phyloP scores from a whole-genome alignment of 2,888 invertebrate genomes.

The Electrophaes corylata region DNA sequence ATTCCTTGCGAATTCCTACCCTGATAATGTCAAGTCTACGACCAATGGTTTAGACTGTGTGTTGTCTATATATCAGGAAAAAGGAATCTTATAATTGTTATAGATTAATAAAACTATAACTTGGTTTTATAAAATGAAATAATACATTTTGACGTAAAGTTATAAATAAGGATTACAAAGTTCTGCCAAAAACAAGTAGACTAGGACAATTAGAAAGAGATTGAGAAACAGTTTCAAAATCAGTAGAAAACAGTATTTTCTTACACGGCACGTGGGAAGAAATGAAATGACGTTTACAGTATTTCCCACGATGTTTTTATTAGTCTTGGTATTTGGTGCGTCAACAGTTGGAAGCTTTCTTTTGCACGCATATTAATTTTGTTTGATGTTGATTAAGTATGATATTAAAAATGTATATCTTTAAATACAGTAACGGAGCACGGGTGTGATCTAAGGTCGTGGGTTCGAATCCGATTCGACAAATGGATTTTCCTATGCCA shows the following conservation, averaged over 20 bases:
- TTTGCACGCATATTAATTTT: constrained; percentile 15
- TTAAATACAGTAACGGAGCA: too few relatives aligned
- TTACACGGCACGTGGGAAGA: constrained; percentile 44
- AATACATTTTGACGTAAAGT: not conserved
- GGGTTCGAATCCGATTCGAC: too few relatives aligned
- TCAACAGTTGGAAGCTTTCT: constrained; percentile 39
- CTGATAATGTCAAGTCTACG: too few relatives aligned
- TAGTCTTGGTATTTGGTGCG: constrained; percentile 45
- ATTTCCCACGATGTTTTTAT: constrained; percentile 55
- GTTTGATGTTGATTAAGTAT: constrained; percentile 22
- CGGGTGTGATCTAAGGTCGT: too few relatives aligned
- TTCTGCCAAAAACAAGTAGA: not conserved
- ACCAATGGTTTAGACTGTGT: too few relatives aligned
- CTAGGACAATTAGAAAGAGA: not conserved
- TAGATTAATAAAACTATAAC: too few relatives aligned
- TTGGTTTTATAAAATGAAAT: not conserved
- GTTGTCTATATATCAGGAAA: too few relatives aligned
- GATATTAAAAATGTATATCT: not conserved
- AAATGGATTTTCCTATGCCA: too few relatives aligned
- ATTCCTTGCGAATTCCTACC: too few relatives aligned
- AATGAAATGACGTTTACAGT: constrained; percentile 39
- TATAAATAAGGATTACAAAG: not conserved
- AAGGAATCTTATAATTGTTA: too few relatives aligned
- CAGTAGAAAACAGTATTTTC: constrained; percentile 18
- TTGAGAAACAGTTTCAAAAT: constrained; percentile 13